Percentiles rank a stretch among this genome's conserved stretches.
Conservation (phyloP, 2,797 vertebrate species). For the Yasuhikotakia modesta region DNA sequence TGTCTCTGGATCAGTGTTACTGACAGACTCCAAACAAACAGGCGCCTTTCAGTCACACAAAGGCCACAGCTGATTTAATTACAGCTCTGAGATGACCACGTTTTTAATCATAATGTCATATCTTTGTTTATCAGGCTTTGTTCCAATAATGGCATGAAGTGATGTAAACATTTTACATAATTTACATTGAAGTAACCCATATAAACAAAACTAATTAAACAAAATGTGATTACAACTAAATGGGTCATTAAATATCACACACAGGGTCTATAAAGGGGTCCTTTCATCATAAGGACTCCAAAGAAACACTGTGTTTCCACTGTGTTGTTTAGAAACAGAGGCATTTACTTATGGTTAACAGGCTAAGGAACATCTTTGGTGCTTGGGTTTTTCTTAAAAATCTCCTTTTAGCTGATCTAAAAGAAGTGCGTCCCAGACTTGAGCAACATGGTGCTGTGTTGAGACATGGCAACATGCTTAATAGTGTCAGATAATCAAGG, state of each 20-base stretch:
- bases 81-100: slow-evolving; percentile 39
- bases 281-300: slow-evolving; percentile 35
- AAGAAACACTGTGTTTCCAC: slow-evolving; percentile 13
- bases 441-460: not conserved
- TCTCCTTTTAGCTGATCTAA: slow-evolving; percentile 32
- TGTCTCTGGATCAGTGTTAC: slow-evolving; percentile 35
- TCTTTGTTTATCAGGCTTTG: slow-evolving; percentile 66
- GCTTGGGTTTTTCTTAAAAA: slow-evolving; percentile 32
- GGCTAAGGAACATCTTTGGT: slow-evolving; percentile 42
- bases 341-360: slow-evolving; percentile 52
- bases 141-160: slow-evolving; percentile 59
- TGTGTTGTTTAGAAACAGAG: slow-evolving; percentile 59
- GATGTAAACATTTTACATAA: slow-evolving; percentile 59
- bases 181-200: slow-evolving; percentile 57
- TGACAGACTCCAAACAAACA: slow-evolving; percentile 45
- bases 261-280: slow-evolving; percentile 59
- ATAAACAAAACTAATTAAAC: slow-evolving; percentile 66
- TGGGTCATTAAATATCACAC: slow-evolving; percentile 67
- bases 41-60: slow-evolving; percentile 45
- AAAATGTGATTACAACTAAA: slow-evolving; percentile 55
- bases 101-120: slow-evolving; percentile 57
- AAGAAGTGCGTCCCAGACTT: slow-evolving; percentile 16
- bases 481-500: too few relatives aligned
- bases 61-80: slow-evolving; percentile 55
- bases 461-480: not conserved